Percentiles rank a stretch among this genome's conserved stretches.
Conservation (phyloP, 2,113 vertebrate species). For the Crotalus helleri region DNA sequence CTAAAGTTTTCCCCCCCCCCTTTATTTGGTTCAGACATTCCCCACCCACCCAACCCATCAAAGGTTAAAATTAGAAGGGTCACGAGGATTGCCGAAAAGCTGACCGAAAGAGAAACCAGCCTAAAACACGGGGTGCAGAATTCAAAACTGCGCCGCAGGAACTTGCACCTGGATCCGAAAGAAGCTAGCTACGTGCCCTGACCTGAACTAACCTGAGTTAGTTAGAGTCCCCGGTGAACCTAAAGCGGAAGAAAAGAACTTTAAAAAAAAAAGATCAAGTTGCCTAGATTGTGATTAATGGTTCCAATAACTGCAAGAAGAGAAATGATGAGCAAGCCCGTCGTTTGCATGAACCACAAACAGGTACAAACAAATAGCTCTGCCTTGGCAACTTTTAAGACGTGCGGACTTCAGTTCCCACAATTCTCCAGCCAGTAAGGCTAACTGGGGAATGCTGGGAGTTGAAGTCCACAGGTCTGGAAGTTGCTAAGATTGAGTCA, state of each 20-base stretch:
- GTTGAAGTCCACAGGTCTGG: neutral
- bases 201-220: neutral
- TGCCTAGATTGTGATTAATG: neutral
- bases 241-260: neutral
- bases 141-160: no score
- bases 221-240: neutral
- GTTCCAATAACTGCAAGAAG: neutral
- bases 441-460: neutral
- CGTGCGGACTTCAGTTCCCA: neutral
- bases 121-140: neutral
- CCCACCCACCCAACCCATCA: neutral
- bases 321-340: neutral
- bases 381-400: neutral
- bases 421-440: neutral
- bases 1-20: neutral
- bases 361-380: neutral
- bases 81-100: neutral
- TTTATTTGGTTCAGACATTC: neutral
- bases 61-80: constrained; percentile 6
- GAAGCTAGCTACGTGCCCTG: neutral
- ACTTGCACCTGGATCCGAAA: neutral
- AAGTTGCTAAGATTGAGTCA: neutral
- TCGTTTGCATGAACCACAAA: neutral
- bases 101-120: neutral
- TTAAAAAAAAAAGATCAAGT: neutral